Evolutionary conservation across 2,113 vertebrate genomes (phyloP).

Genomic region (Urocitellus parryii): DNA sequence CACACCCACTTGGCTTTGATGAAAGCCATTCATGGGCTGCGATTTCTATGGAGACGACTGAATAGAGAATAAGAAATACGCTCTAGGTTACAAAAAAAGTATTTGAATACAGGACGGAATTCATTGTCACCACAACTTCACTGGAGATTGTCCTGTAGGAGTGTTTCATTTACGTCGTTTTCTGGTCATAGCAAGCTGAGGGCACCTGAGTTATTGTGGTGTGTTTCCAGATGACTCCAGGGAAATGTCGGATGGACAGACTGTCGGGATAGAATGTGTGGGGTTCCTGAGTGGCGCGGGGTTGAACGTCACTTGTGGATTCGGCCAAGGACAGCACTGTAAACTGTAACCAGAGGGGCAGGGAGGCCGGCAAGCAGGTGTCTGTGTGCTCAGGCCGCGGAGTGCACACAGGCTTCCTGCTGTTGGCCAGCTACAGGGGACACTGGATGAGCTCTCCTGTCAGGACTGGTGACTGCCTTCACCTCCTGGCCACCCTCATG

Average conservation of each 20-base stretch:
- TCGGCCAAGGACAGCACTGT: fast-evolving
- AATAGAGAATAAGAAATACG: background rate
- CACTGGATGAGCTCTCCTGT: background rate
- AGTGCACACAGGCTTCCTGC: background rate
- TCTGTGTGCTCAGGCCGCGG: background rate
- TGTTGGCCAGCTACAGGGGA: too few relatives aligned
- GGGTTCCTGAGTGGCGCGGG: background rate
- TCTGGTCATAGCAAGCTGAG: background rate
- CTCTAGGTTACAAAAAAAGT: background rate
- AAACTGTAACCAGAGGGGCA: background rate
- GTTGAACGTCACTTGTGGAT: fast-evolving
- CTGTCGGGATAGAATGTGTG: fast-evolving
- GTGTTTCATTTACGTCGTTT: background rate
- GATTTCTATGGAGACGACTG: background rate
- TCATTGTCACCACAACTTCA: background rate
- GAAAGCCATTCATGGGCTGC: background rate
- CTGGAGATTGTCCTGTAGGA: background rate
- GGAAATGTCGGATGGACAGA: fast-evolving
- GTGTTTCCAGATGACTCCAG: fast-evolving
- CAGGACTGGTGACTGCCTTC: fast-evolving
- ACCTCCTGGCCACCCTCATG: background rate
- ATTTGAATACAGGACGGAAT: too few relatives aligned
- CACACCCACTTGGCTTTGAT: background rate
- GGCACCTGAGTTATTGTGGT: background rate
- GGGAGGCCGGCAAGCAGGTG: background rate